Conservation (phyloP, 2,888 invertebrate species). For the Diplolepis rosae region DNA sequence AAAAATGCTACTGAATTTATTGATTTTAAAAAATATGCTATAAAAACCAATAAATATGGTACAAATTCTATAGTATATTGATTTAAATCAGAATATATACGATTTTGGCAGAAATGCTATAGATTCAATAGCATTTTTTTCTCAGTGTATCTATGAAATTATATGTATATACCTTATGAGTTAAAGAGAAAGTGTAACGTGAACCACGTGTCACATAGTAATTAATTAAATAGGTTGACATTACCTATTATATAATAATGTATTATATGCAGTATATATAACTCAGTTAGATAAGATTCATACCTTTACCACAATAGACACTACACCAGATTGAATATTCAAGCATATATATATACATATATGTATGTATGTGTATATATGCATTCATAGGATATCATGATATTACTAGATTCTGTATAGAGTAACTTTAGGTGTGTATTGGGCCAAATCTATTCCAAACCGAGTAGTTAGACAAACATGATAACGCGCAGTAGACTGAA, state of each 20-base stretch:
- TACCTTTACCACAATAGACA: not conserved
- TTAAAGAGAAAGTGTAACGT: not conserved
- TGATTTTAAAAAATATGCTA: too few species aligned
- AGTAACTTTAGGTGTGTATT: not conserved
- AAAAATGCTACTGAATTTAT: too few species aligned
- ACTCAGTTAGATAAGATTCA: conserved; percentile 19
- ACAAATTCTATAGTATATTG: too few species aligned
- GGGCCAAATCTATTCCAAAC: not conserved
- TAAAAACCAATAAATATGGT: too few species aligned
- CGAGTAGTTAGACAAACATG: not conserved
- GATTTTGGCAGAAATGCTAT: too few species aligned
- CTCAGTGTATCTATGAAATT: not conserved
- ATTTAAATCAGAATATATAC: too few species aligned
- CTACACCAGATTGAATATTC: not conserved
- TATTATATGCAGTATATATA: too few species aligned
- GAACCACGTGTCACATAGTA: not conserved
- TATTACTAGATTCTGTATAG: not conserved
- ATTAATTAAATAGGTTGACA: conserved; percentile 23
- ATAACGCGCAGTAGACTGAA: not conserved
- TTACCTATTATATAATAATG: conserved; percentile 3
- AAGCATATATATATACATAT: not conserved
- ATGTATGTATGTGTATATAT: too few species aligned
- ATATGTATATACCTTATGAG: not conserved
- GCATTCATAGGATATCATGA: not conserved
- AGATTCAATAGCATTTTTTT: too few species aligned